A percentile compares a stretch with the other conserved stretches of the same genome.
These are phyloP conservation scores for Danio choprae DNA, from an alignment of 2,797 vertebrate genomes.

Conservation along the genomic window DNA sequence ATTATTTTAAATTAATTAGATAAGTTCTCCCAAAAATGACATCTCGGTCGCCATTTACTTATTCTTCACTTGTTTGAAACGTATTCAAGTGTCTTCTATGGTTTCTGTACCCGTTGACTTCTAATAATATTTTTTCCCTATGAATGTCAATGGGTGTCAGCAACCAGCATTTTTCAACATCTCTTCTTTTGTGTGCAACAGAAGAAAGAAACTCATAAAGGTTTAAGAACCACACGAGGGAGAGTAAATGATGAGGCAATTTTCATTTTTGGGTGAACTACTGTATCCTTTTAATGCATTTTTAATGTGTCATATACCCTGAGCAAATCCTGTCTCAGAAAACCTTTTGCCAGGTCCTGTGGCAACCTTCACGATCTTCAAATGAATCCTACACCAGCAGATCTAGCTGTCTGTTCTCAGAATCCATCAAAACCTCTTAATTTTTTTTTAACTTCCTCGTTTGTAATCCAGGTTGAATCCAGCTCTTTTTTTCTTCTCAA, in stretches of 20 bases:
- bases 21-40: too few relatives aligned
- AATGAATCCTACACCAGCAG: neutral
- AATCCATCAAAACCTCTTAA: slow-evolving; percentile 1
- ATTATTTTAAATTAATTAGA: too few relatives aligned
- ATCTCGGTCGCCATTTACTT: too few relatives aligned
- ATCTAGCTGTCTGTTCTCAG: neutral
- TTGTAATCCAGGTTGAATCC: slow-evolving; percentile 29
- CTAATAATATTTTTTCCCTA: too few relatives aligned
- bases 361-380: slow-evolving; percentile 6
- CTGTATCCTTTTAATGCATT: neutral
- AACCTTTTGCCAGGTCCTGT: neutral
- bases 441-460: slow-evolving; percentile 27
- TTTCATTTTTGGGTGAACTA: neutral
- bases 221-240: too few relatives aligned
- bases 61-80: too few relatives aligned
- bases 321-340: slow-evolving; percentile 6
- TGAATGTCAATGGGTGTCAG: too few relatives aligned
- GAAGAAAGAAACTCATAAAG: too few relatives aligned
- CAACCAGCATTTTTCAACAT: too few relatives aligned
- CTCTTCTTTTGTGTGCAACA: too few relatives aligned
- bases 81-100: too few relatives aligned
- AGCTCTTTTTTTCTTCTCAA: neutral
- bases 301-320: neutral
- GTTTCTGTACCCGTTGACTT: too few relatives aligned
- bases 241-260: neutral